These are phyloP conservation scores for Volucella inflata DNA, from an alignment of 2,888 invertebrate species.

Conservation along the genomic window DNA sequence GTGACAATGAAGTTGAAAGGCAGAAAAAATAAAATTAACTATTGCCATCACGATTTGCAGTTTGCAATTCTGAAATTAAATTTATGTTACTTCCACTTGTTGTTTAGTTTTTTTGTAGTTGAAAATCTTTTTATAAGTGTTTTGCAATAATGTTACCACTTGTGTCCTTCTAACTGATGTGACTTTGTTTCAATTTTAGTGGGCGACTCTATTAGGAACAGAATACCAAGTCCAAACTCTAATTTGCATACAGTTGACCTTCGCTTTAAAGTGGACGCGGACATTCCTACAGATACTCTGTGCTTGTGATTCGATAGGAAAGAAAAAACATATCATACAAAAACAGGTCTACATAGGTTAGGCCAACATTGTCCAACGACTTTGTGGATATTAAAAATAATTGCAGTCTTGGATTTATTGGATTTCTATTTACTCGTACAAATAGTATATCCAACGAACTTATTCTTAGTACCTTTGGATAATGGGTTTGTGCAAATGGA, in stretches of 20 bases:
- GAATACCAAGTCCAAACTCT: constrained; percentile 34
- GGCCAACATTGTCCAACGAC: too few species aligned
- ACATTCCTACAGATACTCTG: constrained; percentile 20
- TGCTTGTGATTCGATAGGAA: constrained; percentile 26
- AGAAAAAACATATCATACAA: neutral
- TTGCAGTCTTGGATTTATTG: too few species aligned
- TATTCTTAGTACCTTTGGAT: too few species aligned
- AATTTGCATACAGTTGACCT: constrained; percentile 66
- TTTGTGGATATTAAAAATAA: too few species aligned
- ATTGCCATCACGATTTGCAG: constrained; percentile 61
- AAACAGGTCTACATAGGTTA: constrained; percentile 1
- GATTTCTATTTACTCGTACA: too few species aligned
- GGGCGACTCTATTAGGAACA: constrained; percentile 52
- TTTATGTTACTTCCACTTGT: constrained; percentile 5
- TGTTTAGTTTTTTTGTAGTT: neutral
- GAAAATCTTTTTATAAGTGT: constrained; percentile 5
- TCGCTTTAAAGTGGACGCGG: constrained; percentile 27
- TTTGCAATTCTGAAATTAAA: neutral
- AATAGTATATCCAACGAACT: too few species aligned
- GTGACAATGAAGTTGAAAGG: constrained; percentile 57
- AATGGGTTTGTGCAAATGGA: too few species aligned
- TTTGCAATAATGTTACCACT: constrained; percentile 20
- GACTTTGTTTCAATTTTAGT: constrained; percentile 35
- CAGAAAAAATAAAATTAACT: constrained; percentile 27
- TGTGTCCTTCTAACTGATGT: constrained; percentile 40